Percentiles rank a stretch among this genome's conserved stretches.
phyloP scores from a whole-genome alignment of 2,888 invertebrate species.

The Carabus problematicus region DNA sequence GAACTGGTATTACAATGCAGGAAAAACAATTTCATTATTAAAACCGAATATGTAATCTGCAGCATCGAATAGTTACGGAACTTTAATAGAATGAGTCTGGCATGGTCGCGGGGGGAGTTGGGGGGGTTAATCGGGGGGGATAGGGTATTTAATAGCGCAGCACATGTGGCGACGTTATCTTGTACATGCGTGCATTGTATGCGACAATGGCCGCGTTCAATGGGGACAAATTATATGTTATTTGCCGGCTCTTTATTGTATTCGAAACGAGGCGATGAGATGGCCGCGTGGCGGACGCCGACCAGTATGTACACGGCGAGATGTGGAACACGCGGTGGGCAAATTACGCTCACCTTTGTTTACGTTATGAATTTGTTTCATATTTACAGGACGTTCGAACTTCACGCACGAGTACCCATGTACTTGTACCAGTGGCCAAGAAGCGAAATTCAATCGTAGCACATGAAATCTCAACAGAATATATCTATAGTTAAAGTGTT shows the following conservation, averaged over 20 bases:
- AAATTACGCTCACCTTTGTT: constrained; percentile 6
- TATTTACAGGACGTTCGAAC: constrained; percentile 12
- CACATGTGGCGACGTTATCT: constrained; percentile 25
- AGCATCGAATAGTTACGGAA: constrained; percentile 33
- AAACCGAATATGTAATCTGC: constrained; percentile 20
- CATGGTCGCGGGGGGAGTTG: background rate
- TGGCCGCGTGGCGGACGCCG: background rate
- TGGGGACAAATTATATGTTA: constrained; percentile 39
- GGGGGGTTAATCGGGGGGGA: background rate
- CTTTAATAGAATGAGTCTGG: constrained; percentile 39
- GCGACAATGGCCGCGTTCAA: constrained; percentile 31
- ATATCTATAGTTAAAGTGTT: no score
- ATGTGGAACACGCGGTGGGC: background rate
- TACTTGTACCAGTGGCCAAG: no score
- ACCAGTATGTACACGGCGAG: background rate
- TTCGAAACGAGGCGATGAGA: constrained; percentile 38
- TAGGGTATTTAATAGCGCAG: background rate
- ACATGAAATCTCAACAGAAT: no score
- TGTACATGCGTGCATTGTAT: constrained; percentile 21
- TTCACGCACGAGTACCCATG: constrained; percentile 5
- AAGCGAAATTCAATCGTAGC: no score
- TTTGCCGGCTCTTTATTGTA: constrained; percentile 38
- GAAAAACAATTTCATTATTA: constrained; percentile 37
- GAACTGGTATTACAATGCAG: constrained; percentile 22
- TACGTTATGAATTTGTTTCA: constrained; percentile 29